Evolutionary conservation across 2,113 vertebrate genomes (phyloP).

Genomic region (Gyps fulvus): DNA sequence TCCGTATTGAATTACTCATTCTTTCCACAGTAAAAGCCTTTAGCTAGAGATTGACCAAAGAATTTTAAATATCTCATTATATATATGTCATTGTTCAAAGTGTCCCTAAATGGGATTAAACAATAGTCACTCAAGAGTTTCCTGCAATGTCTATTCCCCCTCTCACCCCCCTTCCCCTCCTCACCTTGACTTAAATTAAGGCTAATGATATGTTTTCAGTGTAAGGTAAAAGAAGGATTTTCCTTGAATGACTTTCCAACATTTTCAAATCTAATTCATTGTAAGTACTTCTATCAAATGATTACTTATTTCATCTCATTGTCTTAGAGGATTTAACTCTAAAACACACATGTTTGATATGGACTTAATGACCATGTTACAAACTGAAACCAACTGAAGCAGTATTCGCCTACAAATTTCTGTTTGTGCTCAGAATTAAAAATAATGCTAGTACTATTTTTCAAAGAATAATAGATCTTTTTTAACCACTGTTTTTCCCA

Average conservation of each 20-base stretch:
- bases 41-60: slow-evolving; percentile 71
- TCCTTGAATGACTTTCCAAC: slow-evolving; percentile 63
- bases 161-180: background rate
- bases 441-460: slow-evolving; percentile 5
- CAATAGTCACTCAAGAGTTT: slow-evolving; percentile 63
- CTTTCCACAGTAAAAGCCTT: slow-evolving; percentile 70
- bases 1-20: slow-evolving; percentile 63
- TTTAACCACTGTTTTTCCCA: background rate
- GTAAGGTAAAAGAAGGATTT: slow-evolving; percentile 62
- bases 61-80: slow-evolving; percentile 77
- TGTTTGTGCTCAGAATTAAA: slow-evolving; percentile 47
- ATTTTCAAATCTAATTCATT: slow-evolving; percentile 49
- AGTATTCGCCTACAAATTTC: background rate
- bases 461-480: background rate
- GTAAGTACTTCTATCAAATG: slow-evolving; percentile 9
- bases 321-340: slow-evolving; percentile 38
- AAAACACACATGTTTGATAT: slow-evolving; percentile 5
- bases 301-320: slow-evolving; percentile 44
- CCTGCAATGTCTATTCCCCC: slow-evolving; percentile 17
- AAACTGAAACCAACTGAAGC: slow-evolving; percentile 26
- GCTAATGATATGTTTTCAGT: slow-evolving; percentile 73
- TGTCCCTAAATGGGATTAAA: slow-evolving; percentile 79
- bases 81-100: slow-evolving; percentile 75
- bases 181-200: slow-evolving; percentile 69
- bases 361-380: background rate